Percentiles rank a stretch among this genome's conserved stretches.
These are phyloP conservation scores for Wiebesia pumilae DNA, from an alignment of 1,140 invertebrate species.

Conservation along the genomic window DNA sequence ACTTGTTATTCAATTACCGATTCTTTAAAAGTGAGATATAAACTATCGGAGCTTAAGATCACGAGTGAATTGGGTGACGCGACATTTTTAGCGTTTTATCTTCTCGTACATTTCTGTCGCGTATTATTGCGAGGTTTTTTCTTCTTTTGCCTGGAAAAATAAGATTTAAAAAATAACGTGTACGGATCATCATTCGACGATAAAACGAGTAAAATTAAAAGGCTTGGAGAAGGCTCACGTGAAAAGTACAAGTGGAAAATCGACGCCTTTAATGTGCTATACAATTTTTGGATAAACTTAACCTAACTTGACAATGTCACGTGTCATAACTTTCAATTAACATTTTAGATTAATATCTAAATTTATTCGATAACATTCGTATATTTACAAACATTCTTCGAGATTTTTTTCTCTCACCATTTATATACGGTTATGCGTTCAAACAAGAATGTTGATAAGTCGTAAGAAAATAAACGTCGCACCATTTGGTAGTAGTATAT, in stretches of 20 bases:
- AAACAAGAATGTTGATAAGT: neutral
- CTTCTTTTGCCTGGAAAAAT: slow-evolving; percentile 11
- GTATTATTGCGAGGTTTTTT: neutral
- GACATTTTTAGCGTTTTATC: neutral
- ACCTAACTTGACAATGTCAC: neutral
- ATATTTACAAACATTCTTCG: neutral
- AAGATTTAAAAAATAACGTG: neutral
- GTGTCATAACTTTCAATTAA: neutral
- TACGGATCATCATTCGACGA: neutral
- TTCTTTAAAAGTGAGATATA: neutral
- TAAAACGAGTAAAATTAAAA: neutral
- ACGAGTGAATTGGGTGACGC: neutral
- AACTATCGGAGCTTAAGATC: slow-evolving; percentile 8
- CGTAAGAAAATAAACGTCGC: neutral
- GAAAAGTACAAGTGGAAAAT: neutral
- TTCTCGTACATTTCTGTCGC: neutral
- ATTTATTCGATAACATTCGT: neutral
- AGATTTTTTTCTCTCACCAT: neutral
- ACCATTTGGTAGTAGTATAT: neutral
- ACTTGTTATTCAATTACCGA: slow-evolving; percentile 17
- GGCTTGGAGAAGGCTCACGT: neutral
- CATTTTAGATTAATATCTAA: neutral
- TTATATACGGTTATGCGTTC: neutral
- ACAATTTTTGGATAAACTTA: too few relatives aligned
- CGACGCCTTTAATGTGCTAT: neutral